Evolutionary conservation across 2,113 vertebrate species (phyloP).

Genomic region (Telmatochromis sp.): DNA sequence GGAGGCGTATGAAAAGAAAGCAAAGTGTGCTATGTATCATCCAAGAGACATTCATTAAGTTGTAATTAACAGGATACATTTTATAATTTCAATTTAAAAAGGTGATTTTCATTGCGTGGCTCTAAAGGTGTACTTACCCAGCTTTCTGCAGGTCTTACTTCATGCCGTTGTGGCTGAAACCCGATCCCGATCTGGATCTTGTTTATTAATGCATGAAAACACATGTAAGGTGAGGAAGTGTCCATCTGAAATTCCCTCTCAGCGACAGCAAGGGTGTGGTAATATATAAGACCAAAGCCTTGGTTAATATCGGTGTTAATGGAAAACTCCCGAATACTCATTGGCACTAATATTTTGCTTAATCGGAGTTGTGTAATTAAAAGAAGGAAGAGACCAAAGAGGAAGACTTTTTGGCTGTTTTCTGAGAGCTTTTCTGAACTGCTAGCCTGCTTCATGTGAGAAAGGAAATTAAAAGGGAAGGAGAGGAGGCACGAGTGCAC

Average conservation of each 20-base stretch:
- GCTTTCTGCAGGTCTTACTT: neutral
- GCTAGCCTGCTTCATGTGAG: constrained; percentile 8
- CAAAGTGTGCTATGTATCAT: neutral
- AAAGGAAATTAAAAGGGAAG: constrained; percentile 27
- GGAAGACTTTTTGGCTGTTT: neutral
- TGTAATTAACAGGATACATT: neutral
- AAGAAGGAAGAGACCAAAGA: constrained; percentile 13
- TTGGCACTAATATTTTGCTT: neutral
- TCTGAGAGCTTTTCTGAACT: neutral
- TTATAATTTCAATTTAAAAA: neutral
- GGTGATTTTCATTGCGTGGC: neutral
- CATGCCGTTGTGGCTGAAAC: constrained; percentile 3
- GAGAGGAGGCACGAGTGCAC: neutral
- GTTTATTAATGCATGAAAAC: constrained; percentile 62
- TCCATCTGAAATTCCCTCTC: constrained; percentile 13
- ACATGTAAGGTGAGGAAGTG: constrained; percentile 37
- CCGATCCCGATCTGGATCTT: constrained; percentile 6
- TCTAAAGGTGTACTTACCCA: neutral
- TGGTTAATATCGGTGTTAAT: neutral
- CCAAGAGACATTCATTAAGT: neutral
- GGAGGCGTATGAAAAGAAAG: neutral
- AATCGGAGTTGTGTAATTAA: constrained; percentile 33
- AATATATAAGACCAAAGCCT: neutral
- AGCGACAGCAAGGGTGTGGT: neutral
- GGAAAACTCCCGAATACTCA: neutral